Evolutionary conservation across 2,113 vertebrate genomes (phyloP).

Genomic region (Oxyura jamaicensis): DNA sequence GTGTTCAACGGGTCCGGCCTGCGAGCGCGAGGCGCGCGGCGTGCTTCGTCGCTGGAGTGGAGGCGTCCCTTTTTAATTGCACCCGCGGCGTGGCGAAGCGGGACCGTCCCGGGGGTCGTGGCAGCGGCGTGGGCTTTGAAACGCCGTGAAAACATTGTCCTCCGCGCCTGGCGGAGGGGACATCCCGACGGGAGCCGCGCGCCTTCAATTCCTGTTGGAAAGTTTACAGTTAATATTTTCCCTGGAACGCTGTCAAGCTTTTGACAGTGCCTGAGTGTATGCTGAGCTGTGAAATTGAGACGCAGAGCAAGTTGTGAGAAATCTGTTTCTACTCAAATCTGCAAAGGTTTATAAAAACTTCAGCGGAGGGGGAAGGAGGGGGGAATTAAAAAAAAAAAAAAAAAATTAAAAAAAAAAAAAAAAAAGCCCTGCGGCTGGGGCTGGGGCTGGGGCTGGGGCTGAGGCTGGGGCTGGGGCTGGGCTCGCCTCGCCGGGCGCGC

Average conservation of each 20-base stretch:
- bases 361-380: slow-evolving; percentile 27
- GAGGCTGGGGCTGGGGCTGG: slow-evolving; percentile 29
- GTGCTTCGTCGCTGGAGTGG: slow-evolving; percentile 45
- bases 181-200: slow-evolving; percentile 65
- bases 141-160: slow-evolving; percentile 27
- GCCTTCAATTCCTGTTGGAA: slow-evolving; percentile 81
- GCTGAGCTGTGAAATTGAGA: slow-evolving; percentile 84
- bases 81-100: background rate
- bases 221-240: slow-evolving; percentile 90
- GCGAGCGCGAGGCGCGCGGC: slow-evolving; percentile 40
- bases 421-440: background rate
- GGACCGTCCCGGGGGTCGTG: slow-evolving; percentile 46
- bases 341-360: slow-evolving; percentile 81
- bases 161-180: background rate
- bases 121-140: background rate
- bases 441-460: slow-evolving; percentile 15
- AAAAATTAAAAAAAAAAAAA: background rate
- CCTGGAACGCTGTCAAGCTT: slow-evolving; percentile 89
- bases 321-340: slow-evolving; percentile 91
- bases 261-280: slow-evolving; percentile 84
- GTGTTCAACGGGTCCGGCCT: slow-evolving; percentile 82
- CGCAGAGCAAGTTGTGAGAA: slow-evolving; percentile 82
- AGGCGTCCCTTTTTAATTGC: slow-evolving; percentile 32
- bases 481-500: slow-evolving; percentile 72
- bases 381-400: background rate